Base-by-base conservation (phyloP, 2,797 vertebrate species). In the Cynopterus sphinx region DNA sequence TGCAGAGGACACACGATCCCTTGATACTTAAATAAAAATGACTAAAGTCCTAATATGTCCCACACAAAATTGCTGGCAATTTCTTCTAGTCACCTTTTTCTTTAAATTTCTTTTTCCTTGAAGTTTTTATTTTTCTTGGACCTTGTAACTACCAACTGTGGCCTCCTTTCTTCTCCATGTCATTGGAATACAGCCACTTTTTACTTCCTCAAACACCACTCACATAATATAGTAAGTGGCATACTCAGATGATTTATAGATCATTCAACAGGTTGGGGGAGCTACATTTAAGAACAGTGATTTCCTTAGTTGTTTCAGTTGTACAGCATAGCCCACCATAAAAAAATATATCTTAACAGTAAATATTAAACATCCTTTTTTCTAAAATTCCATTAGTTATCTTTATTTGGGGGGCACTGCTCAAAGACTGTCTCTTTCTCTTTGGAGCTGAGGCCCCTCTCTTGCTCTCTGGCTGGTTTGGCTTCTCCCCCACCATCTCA, bases 11-110 rank as follows among this genome's bases (percentile, higher is more conserved):
- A 79, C 11, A 21, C 3, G 39, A 75, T 43, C 43, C 28, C 39
- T 61, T 79, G 65, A 81, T 81, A 79, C 63, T 94, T 71, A 89
- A 90, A 63, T 79, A 55, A 79, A 94, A 90, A 65, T 51, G 87
- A 22, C 24, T 89, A 24, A 94, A 31, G 43, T 84, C 33, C 75
- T 55, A 57, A 16, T 22, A 1, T 36, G 39, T 68, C 17, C 4
- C 28, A 7, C 9, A 75, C 16, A 61, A 81, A 93, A 88, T 5
- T 43, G 31, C 86, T 63, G 75, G 26, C 41, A n/a, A 77, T 71
- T 96, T 93, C 75, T 93, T 41, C 53, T 68, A 15, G 19, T 83
- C 79, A 61, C 10, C 5, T 71, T 84, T 83, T 61, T 74, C 65
- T 93, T 43, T 93, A 51, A 49, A 41, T 86, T 89, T 24, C 59